These are phyloP conservation scores for Pterophyllum scalare DNA, from an alignment of 2,113 vertebrate genomes.

Conservation along the genomic window DNA sequence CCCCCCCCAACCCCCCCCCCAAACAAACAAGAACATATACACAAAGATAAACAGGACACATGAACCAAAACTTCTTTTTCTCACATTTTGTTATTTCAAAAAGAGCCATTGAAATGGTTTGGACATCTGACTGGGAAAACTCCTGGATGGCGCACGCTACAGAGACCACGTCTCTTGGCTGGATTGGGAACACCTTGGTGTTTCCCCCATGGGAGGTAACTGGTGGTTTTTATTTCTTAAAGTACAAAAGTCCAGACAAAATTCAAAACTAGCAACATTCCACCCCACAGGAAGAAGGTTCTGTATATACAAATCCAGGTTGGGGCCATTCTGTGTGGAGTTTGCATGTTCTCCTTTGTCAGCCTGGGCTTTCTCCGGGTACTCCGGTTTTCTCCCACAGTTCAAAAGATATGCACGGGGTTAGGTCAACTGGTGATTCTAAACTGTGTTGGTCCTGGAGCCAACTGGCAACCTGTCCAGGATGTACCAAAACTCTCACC, in stretches of 20 bases:
- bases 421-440: background rate
- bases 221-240: background rate
- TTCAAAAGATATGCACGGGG: background rate
- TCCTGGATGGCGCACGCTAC: background rate
- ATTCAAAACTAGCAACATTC: background rate
- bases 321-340: background rate
- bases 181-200: background rate
- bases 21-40: background rate
- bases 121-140: background rate
- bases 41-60: background rate
- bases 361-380: background rate
- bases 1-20: too few species aligned
- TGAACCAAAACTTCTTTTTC: background rate
- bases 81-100: background rate
- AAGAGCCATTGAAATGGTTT: background rate
- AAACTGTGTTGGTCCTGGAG: background rate
- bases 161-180: too few species aligned
- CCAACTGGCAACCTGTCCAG: background rate
- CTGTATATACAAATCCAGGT: too few species aligned
- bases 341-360: background rate
- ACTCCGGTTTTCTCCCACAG: background rate
- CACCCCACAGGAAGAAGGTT: too few species aligned
- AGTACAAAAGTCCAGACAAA: background rate
- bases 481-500: background rate
- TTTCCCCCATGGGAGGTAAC: background rate